phyloP scores from a whole-genome alignment of 1,140 invertebrate genomes.

The Drosophila neocordata region DNA sequence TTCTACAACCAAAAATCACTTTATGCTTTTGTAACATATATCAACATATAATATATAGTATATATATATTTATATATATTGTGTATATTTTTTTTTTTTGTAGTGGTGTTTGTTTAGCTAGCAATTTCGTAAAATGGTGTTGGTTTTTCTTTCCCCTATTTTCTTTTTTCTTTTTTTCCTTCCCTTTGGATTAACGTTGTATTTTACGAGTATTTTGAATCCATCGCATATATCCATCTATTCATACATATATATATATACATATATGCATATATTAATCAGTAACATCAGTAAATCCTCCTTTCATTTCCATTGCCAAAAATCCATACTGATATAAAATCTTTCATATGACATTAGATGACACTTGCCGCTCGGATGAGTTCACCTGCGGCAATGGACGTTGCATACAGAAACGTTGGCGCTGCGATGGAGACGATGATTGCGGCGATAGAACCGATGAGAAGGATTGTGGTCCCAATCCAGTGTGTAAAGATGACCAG shows the following conservation, averaged over 20 bases:
- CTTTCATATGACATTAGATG: slow-evolving; percentile 85
- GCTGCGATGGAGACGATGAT: slow-evolving; percentile 94
- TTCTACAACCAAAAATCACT: slow-evolving; percentile 33
- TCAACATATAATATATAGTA: slow-evolving; percentile 21
- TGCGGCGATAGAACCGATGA: slow-evolving; percentile 93
- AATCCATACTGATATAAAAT: slow-evolving; percentile 19
- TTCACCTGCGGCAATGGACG: slow-evolving; percentile 95
- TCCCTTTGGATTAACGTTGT: slow-evolving; percentile 11
- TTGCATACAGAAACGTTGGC: slow-evolving; percentile 93
- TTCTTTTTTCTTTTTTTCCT: slow-evolving; percentile 32
- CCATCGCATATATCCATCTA: slow-evolving; percentile 10
- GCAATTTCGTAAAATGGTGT: slow-evolving; percentile 66
- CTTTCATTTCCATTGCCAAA: not conserved
- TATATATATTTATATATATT: slow-evolving; percentile 3
- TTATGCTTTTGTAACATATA: slow-evolving; percentile 43
- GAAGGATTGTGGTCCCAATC: slow-evolving; percentile 87
- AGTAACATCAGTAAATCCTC: slow-evolving; percentile 36
- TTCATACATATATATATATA: slow-evolving; percentile 15
- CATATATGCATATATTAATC: slow-evolving; percentile 14
- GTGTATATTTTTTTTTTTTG: not conserved
- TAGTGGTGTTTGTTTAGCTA: slow-evolving; percentile 38
- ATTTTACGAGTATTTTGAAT: not conserved
- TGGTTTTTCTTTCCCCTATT: slow-evolving; percentile 52
- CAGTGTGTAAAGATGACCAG: slow-evolving; percentile 86
- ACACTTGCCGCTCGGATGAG: slow-evolving; percentile 93